Percentiles rank a stretch among this genome's conserved stretches.
phyloP scores from a whole-genome alignment of 92 coral and sea anemone species.

The Isaurus tuberculatus region DNA sequence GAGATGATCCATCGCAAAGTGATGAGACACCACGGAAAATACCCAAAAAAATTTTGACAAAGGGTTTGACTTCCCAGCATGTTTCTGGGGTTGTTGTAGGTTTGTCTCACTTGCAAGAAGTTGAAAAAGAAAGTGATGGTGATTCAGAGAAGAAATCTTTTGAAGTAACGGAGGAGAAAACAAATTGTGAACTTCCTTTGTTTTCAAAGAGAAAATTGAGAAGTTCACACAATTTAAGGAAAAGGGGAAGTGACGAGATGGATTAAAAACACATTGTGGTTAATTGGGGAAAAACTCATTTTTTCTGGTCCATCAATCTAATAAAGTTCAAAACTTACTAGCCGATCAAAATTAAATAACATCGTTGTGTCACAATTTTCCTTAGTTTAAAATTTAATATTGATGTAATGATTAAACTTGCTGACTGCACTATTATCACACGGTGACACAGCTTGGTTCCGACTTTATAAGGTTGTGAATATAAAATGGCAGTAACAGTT shows the following conservation, averaged over 20 bases:
- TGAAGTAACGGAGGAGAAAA: not conserved
- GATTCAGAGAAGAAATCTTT: not conserved
- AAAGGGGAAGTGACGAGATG: conserved; percentile 10
- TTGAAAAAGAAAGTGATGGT: conserved; percentile 13
- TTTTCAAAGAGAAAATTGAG: conserved; percentile 31
- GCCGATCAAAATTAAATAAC: no score
- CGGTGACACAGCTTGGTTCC: no score
- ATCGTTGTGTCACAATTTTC: no score
- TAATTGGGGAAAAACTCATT: no score
- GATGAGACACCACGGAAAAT: conserved; percentile 56
- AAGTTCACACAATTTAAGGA: conserved; percentile 7
- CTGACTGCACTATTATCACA: no score
- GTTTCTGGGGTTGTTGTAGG: conserved; percentile 13
- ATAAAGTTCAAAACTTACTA: not conserved
- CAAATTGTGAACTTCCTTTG: not conserved
- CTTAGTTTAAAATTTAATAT: no score
- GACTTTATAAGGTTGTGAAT: no score
- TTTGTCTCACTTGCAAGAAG: conserved; percentile 34
- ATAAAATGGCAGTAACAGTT: no score
- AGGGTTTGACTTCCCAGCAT: conserved; percentile 3
- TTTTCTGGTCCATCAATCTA: no score
- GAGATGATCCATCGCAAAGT: conserved; percentile 39
- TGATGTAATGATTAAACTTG: no score
- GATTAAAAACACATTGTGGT: not conserved
- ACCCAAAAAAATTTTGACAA: conserved; percentile 7